Percentiles rank a stretch among this genome's conserved stretches.
phyloP scores from a whole-genome alignment of 1,140 invertebrate species.

The Sycobia sp. region DNA sequence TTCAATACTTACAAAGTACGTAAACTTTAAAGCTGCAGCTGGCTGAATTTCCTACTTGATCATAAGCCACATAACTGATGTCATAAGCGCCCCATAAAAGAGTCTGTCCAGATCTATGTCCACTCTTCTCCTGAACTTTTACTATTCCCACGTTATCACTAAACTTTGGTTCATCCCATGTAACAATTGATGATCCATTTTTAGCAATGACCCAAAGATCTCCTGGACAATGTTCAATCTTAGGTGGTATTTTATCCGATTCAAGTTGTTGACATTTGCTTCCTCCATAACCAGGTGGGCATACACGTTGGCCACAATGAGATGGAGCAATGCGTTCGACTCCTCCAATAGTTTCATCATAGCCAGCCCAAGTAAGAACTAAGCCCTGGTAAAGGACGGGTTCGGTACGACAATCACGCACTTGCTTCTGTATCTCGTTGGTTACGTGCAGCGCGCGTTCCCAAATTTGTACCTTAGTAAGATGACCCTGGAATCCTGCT shows the following conservation, averaged over 20 bases:
- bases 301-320: slow-evolving; percentile 85
- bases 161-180: slow-evolving; percentile 94
- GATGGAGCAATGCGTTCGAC: slow-evolving; percentile 91
- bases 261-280: slow-evolving; percentile 82
- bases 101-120: slow-evolving; percentile 87
- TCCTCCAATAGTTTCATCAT: slow-evolving; percentile 86
- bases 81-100: slow-evolving; percentile 91
- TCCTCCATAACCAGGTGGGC: slow-evolving; percentile 83
- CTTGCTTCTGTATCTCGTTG: slow-evolving; percentile 92
- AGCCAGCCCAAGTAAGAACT: slow-evolving; percentile 90
- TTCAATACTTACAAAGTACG: slow-evolving; percentile 75
- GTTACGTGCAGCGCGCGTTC: slow-evolving; percentile 86
- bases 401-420: slow-evolving; percentile 87
- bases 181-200: slow-evolving; percentile 88
- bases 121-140: slow-evolving; percentile 82
- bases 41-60: slow-evolving; percentile 88
- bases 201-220: slow-evolving; percentile 93
- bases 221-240: slow-evolving; percentile 87
- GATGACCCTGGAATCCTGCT: slow-evolving; percentile 90
- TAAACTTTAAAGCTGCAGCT: slow-evolving; percentile 94
- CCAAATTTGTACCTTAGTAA: slow-evolving; percentile 96
- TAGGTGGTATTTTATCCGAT: slow-evolving; percentile 83
- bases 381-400: slow-evolving; percentile 87
- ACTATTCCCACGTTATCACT: slow-evolving; percentile 84
- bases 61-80: slow-evolving; percentile 91